Percentiles rank a stretch among this genome's conserved stretches.
These are phyloP conservation scores for Caenorhabditis sp. DNA, from an alignment of 2,888 invertebrate genomes.

Conservation along the genomic window DNA sequence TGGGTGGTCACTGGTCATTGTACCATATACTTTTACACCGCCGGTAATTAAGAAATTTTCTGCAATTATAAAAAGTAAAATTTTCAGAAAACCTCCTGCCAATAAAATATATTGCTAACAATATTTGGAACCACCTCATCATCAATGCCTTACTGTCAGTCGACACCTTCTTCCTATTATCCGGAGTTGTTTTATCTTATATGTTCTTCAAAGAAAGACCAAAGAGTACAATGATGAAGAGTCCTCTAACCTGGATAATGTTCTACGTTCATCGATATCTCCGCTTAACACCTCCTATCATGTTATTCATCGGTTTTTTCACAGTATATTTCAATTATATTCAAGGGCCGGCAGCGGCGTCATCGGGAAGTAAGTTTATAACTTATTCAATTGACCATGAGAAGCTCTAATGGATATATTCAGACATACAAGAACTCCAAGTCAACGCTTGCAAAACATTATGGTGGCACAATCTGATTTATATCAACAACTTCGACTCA, in stretches of 20 bases:
- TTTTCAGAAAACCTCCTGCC: slow-evolving; percentile 23
- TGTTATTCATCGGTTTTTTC: slow-evolving; percentile 42
- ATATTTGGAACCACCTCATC: slow-evolving; percentile 38
- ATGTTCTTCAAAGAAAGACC: slow-evolving; percentile 52
- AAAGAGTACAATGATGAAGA: slow-evolving; percentile 6
- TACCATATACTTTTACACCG: slow-evolving; percentile 5
- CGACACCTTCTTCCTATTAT: slow-evolving; percentile 60
- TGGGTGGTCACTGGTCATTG: slow-evolving; percentile 55
- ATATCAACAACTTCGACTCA: slow-evolving; percentile 48
- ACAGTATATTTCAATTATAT: slow-evolving; percentile 27
- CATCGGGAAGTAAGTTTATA: slow-evolving; percentile 8
- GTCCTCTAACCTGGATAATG: slow-evolving; percentile 36
- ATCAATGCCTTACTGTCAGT: slow-evolving; percentile 55
- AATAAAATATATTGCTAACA: slow-evolving; percentile 16
- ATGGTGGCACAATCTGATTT: slow-evolving; percentile 48
- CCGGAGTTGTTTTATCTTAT: slow-evolving; percentile 59
- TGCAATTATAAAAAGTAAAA: no score
- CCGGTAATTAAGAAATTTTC: no score
- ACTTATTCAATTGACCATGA: no score
- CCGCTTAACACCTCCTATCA: slow-evolving; percentile 37
- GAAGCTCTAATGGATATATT: no score
- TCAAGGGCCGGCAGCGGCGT: slow-evolving; percentile 24
- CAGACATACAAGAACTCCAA: slow-evolving; percentile 12
- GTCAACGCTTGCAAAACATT: slow-evolving; percentile 25
- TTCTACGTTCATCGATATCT: slow-evolving; percentile 43